Evolutionary conservation across 2,113 vertebrate genomes (phyloP), one percentile per base, ranked within the genome.

Genomic region (Salvelinus sp.): DNA sequence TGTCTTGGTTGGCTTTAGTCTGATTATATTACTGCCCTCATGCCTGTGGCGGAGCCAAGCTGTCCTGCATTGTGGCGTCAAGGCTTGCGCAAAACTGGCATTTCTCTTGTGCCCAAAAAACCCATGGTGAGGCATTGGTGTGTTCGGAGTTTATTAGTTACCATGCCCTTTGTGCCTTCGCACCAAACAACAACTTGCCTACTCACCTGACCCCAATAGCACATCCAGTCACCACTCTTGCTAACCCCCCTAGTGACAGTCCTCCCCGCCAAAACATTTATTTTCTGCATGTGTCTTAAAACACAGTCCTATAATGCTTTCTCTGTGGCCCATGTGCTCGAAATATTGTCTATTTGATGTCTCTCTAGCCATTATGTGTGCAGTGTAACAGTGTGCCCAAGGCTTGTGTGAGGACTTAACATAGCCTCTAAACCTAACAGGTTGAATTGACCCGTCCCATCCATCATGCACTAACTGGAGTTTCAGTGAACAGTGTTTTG

Each of bases 41-140:
- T 95, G 91, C 95, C 96, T 93, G 93, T 93, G 91, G 91, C 89
- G 93, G 97, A 97, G 86, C 95, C 95, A 88, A 90, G 95, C 95
- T 94, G 97, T 94, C 98, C 97, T 92, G 94, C 97, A 93, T 96
- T 97, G 93, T 99, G 98, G 98, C 96, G 96, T 93, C 96, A 96
- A 95, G 96, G 97, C 95, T 99, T 99, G 93, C 96, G 97, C 95
- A 99, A 96, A 97, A 99, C 97, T 95, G 97, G 97, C 95, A 98
- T 99, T 97, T 96, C 96, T 94, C 97, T 99, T 92, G 95, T 95
- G 93, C 96, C 98, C 93, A 96, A 20, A 96, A 97, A 97, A 93
- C 91, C 91, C 76, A 92, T 97, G 98, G 98, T 99, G 98, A 99
- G 98, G 94, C 94, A 91, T 93, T 91, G 92, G 90, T 89, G 91